Evolutionary conservation across 2,797 vertebrate species (phyloP).

Genomic region (Lerista edwardsae): DNA sequence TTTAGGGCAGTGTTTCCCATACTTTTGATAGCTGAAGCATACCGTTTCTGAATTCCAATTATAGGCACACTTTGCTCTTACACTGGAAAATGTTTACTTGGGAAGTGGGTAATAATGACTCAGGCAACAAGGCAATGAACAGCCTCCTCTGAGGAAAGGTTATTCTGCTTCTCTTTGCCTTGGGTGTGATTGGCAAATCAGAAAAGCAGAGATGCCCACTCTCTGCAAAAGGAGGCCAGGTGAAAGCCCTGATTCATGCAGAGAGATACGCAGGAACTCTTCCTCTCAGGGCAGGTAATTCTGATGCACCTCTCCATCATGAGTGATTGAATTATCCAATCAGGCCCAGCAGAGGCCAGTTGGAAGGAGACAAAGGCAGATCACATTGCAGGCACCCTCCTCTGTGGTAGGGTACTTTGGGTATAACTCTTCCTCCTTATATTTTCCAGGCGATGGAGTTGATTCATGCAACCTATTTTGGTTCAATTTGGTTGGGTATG

Average conservation of each 20-base stretch:
- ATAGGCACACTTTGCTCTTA: not conserved
- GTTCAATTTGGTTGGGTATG: not conserved
- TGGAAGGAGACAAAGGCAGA: not conserved
- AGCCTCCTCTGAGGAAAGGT: not conserved
- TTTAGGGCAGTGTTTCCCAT: not conserved
- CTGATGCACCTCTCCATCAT: not conserved
- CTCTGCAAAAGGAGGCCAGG: not conserved
- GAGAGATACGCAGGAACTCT: not conserved
- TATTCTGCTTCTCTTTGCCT: not conserved
- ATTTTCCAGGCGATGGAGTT: not conserved
- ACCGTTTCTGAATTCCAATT: not conserved
- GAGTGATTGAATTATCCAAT: not conserved
- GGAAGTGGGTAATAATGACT: not conserved
- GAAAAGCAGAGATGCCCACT: no score
- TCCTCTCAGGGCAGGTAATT: not conserved
- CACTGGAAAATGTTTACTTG: not conserved
- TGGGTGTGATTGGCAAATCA: no score
- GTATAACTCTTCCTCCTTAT: constrained; percentile 4
- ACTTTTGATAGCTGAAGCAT: not conserved
- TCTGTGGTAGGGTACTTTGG: not conserved
- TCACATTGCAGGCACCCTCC: not conserved
- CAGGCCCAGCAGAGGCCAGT: not conserved
- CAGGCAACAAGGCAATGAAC: not conserved
- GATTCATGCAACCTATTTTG: not conserved
- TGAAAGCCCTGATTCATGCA: not conserved